These are phyloP conservation scores for Pandemis cinnamomeana DNA, from an alignment of 2,888 invertebrate genomes.

Conservation along the genomic window DNA sequence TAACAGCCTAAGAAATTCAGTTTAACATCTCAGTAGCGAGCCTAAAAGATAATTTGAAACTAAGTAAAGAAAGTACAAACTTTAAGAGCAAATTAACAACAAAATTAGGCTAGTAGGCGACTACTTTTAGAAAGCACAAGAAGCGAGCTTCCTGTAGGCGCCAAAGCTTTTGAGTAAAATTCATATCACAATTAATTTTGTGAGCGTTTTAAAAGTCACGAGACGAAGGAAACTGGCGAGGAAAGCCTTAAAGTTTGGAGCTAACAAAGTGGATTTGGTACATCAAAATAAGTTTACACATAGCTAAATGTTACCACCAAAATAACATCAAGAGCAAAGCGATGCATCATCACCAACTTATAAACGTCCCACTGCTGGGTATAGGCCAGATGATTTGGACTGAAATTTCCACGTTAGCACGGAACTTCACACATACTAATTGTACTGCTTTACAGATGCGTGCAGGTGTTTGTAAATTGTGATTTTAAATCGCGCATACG, in stretches of 20 bases:
- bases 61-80: neutral
- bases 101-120: neutral
- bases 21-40: neutral
- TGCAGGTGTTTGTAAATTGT: too few relatives aligned
- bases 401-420: too few relatives aligned
- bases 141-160: neutral
- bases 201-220: slow-evolving; percentile 3
- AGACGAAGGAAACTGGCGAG: neutral
- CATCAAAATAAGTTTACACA: neutral
- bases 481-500: too few relatives aligned
- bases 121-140: neutral
- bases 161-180: neutral
- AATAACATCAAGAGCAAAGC: too few relatives aligned
- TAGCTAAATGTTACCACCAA: too few relatives aligned
- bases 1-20: neutral
- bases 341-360: too few relatives aligned
- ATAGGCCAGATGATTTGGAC: too few relatives aligned
- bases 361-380: too few relatives aligned
- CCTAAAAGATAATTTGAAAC: neutral
- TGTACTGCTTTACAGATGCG: too few relatives aligned
- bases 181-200: slow-evolving; percentile 3
- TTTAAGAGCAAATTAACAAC: neutral
- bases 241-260: neutral
- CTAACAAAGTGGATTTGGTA: neutral
- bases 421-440: too few relatives aligned